Evolutionary conservation across 2,888 invertebrate genomes (phyloP).

Genomic region (Clostera curtula): DNA sequence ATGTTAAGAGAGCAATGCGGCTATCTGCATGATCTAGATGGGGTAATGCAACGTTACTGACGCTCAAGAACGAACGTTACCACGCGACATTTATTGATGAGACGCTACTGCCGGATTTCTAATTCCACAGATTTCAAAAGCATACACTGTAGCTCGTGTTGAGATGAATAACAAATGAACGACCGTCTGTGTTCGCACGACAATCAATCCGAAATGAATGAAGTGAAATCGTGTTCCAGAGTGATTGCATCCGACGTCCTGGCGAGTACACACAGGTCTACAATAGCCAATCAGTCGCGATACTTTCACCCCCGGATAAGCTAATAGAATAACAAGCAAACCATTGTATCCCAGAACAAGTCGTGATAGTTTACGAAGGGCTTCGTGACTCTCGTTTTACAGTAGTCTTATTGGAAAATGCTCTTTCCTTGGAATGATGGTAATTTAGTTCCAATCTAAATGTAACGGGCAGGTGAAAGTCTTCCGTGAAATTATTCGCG

Average conservation of each 20-base stretch:
- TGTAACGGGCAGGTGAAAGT: slow-evolving; percentile 61
- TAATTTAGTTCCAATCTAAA: slow-evolving; percentile 52
- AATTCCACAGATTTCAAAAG: slow-evolving; percentile 41
- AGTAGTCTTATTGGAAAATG: slow-evolving; percentile 62
- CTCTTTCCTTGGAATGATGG: slow-evolving; percentile 49
- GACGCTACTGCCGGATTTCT: slow-evolving; percentile 43
- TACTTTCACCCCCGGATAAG: slow-evolving; percentile 64
- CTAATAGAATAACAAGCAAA: slow-evolving; percentile 59
- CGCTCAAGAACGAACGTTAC: slow-evolving; percentile 14
- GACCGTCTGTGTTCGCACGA: slow-evolving; percentile 51
- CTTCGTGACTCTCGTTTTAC: slow-evolving; percentile 64
- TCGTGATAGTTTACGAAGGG: slow-evolving; percentile 66
- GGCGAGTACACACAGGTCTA: slow-evolving; percentile 32
- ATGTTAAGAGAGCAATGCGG: not conserved
- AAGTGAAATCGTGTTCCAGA: slow-evolving; percentile 61
- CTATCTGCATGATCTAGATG: slow-evolving; percentile 3
- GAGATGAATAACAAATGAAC: slow-evolving; percentile 58
- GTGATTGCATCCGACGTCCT: slow-evolving; percentile 37
- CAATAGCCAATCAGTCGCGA: slow-evolving; percentile 60
- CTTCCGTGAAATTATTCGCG: slow-evolving; percentile 35
- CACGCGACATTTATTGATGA: slow-evolving; percentile 35
- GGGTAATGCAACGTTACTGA: slow-evolving; percentile 3
- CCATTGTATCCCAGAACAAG: slow-evolving; percentile 54
- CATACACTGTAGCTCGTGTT: slow-evolving; percentile 32
- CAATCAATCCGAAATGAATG: slow-evolving; percentile 57